A percentile compares a stretch with the other conserved stretches of the same genome.
These are phyloP conservation scores for Orchesellides sinensis DNA, from an alignment of 2,888 invertebrate genomes.

Conservation along the genomic window DNA sequence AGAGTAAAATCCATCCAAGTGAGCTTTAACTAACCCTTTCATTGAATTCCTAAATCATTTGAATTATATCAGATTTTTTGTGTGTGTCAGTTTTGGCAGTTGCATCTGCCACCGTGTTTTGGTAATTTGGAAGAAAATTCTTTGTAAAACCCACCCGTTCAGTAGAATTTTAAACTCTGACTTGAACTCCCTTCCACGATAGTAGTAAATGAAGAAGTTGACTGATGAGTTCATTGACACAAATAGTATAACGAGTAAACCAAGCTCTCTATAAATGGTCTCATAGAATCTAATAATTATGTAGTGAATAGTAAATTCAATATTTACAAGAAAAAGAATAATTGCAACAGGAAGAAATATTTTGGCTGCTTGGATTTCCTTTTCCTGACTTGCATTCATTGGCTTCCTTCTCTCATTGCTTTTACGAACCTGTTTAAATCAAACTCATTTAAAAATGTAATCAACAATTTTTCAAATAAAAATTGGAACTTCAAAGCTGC, in stretches of 20 bases:
- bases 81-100: too few relatives aligned
- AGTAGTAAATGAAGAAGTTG: constrained; percentile 35
- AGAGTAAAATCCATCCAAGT: too few relatives aligned
- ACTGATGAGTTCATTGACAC: neutral
- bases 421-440: constrained; percentile 5
- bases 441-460: neutral
- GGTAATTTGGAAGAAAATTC: too few relatives aligned
- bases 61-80: too few relatives aligned
- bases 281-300: neutral
- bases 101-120: too few relatives aligned
- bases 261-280: neutral
- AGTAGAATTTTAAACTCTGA: too few relatives aligned
- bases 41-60: too few relatives aligned
- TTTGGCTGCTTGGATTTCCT: neutral
- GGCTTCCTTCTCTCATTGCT: neutral
- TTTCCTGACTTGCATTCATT: neutral
- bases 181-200: too few relatives aligned
- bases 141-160: too few relatives aligned
- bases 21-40: too few relatives aligned
- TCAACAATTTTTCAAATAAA: neutral
- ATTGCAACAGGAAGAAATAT: constrained; percentile 36
- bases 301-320: neutral
- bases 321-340: neutral
- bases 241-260: neutral
- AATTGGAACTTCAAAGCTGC: too few relatives aligned